Evolutionary conservation across 2,797 vertebrate genomes (phyloP).

Genomic region (Parauchenoglanis punctatus): DNA sequence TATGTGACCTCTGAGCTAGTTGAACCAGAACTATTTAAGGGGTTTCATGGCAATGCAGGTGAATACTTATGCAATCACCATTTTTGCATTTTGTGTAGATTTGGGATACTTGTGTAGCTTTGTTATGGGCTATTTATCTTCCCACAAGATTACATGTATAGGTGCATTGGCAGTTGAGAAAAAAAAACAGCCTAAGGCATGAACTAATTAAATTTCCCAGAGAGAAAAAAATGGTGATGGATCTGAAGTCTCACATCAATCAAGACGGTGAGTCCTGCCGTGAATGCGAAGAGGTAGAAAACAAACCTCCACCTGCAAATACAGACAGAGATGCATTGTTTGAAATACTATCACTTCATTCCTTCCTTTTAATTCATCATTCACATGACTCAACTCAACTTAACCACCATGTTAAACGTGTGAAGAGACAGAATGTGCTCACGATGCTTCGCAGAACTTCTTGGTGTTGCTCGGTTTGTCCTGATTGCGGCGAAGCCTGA

Average conservation of each 20-base stretch:
- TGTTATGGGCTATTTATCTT: not conserved
- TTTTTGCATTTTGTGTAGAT: not conserved
- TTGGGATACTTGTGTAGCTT: not conserved
- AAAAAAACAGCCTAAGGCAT: not conserved
- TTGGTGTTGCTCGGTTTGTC: slow-evolving; percentile 82
- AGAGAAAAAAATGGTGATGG: not conserved
- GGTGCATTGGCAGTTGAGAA: not conserved
- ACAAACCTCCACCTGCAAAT: slow-evolving; percentile 86
- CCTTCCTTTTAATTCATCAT: not conserved
- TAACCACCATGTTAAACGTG: not conserved
- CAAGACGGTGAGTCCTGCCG: slow-evolving; percentile 77
- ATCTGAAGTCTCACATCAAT: slow-evolving; percentile 79
- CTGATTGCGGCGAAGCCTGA: slow-evolving; percentile 81
- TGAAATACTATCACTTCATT: not conserved
- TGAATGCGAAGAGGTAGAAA: slow-evolving; percentile 84
- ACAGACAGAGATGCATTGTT: not conserved
- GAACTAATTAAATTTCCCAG: not conserved
- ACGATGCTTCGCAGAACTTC: slow-evolving; percentile 92
- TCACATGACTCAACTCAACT: not conserved
- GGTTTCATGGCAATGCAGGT: not conserved
- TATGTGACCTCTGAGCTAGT: not conserved
- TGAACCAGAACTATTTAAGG: not conserved
- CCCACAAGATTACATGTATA: not conserved
- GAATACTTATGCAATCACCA: not conserved
- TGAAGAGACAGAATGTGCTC: slow-evolving; percentile 54